Evolutionary conservation across 2,797 vertebrate species (phyloP).

Genomic region (Pampus argenteus): DNA sequence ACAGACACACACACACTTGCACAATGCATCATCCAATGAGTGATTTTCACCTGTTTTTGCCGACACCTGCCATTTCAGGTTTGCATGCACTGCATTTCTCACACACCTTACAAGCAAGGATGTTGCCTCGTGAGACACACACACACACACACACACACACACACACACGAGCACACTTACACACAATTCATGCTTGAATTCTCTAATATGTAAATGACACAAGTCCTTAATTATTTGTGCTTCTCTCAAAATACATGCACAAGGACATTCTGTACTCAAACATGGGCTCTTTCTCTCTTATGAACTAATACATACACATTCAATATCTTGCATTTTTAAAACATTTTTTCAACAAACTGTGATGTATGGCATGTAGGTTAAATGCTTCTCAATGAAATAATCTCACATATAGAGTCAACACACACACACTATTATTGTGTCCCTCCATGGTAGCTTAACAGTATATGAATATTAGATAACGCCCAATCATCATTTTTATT

Average conservation of each 20-base stretch:
- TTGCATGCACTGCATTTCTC: slow-evolving; percentile 57
- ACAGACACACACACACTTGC: not conserved
- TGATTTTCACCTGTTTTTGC: slow-evolving; percentile 59
- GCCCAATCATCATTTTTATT: slow-evolving; percentile 63
- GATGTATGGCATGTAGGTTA: slow-evolving; percentile 3
- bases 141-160: slow-evolving; percentile 1
- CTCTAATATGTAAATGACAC: slow-evolving; percentile 41
- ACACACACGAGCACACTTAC: not conserved
- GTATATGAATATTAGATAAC: slow-evolving; percentile 61
- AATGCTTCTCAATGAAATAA: slow-evolving; percentile 10
- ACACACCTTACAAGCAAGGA: slow-evolving; percentile 36
- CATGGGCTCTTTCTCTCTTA: not conserved
- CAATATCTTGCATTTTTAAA: not conserved
- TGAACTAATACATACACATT: slow-evolving; percentile 6
- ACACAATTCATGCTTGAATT: slow-evolving; percentile 47
- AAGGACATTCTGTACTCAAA: slow-evolving; percentile 19
- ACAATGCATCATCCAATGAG: slow-evolving; percentile 27
- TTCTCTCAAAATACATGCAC: slow-evolving; percentile 41
- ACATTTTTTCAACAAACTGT: slow-evolving; percentile 19
- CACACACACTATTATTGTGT: slow-evolving; percentile 13
- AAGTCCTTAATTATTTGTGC: slow-evolving; percentile 58
- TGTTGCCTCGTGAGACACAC: slow-evolving; percentile 33
- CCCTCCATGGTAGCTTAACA: slow-evolving; percentile 43
- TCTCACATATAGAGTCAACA: not conserved
- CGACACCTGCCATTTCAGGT: slow-evolving; percentile 65